Evolutionary conservation across 2,797 vertebrate species (phyloP).

Genomic region (Enteromius afrohamiltoni): DNA sequence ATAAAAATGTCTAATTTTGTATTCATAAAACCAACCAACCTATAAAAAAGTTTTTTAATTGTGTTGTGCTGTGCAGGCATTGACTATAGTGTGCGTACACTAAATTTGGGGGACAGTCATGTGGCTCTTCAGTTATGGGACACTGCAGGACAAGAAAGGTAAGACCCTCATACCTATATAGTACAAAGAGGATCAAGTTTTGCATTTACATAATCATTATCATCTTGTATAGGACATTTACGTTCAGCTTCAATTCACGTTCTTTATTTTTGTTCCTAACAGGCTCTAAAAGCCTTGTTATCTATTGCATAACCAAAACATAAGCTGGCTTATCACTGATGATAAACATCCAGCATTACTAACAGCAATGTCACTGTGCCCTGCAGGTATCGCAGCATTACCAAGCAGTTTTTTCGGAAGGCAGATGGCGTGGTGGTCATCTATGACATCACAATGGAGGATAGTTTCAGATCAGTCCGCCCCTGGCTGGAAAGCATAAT

Average conservation of each 20-base stretch:
- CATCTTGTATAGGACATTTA: neutral
- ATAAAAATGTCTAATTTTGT: neutral
- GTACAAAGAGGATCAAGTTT: neutral
- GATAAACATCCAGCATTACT: neutral
- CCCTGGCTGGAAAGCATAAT: constrained; percentile 88
- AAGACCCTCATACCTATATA: constrained; percentile 14
- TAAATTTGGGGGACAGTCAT: constrained; percentile 82
- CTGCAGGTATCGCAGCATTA: constrained; percentile 90
- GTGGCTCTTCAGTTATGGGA: constrained; percentile 94
- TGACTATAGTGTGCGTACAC: constrained; percentile 90
- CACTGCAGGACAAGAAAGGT: constrained; percentile 94
- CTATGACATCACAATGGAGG: constrained; percentile 88
- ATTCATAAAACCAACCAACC: neutral
- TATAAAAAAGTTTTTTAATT: too few species aligned
- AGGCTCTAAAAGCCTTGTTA: neutral
- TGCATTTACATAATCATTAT: neutral
- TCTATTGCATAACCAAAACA: constrained; percentile 8
- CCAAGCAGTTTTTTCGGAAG: constrained; percentile 96
- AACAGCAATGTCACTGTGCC: neutral
- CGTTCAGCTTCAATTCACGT: neutral
- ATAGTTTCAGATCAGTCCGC: constrained; percentile 84
- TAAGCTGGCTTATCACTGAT: neutral
- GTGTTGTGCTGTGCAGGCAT: constrained; percentile 77
- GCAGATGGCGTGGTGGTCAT: constrained; percentile 90
- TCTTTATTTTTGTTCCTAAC: neutral